phyloP scores from a whole-genome alignment of 92 coral and sea anemone species.

The Epizoanthus stellaris region DNA sequence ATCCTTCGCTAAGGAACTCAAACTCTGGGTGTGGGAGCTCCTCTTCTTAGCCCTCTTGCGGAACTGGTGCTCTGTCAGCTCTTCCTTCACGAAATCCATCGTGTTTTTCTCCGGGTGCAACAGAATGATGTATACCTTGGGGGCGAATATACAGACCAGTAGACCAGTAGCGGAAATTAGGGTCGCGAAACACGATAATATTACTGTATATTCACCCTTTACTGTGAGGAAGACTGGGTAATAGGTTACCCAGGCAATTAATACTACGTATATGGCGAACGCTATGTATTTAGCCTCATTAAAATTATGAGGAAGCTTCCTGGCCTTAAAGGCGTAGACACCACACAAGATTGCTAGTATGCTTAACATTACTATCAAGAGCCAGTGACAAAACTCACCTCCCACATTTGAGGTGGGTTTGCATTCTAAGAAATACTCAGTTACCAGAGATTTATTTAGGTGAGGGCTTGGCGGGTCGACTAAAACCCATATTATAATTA shows the following conservation, averaged over 20 bases:
- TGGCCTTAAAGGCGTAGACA: constrained; percentile 77
- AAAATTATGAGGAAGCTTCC: constrained; percentile 85
- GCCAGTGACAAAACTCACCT: constrained; percentile 70
- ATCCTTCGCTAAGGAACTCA: not conserved
- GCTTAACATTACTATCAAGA: constrained; percentile 65
- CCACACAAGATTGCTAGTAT: constrained; percentile 66
- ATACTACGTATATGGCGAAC: constrained; percentile 71
- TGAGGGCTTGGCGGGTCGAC: constrained; percentile 68
- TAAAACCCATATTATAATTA: constrained; percentile 66
- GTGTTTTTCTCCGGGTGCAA: constrained; percentile 81
- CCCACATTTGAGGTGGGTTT: constrained; percentile 40
- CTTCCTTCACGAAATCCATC: constrained; percentile 71
- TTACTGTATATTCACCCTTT: constrained; percentile 69
- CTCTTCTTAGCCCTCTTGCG: constrained; percentile 48
- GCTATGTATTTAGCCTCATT: constrained; percentile 90
- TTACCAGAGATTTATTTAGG: constrained; percentile 63
- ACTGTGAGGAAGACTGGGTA: constrained; percentile 78
- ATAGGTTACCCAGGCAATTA: constrained; percentile 79
- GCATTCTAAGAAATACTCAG: constrained; percentile 56
- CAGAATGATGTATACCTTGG: constrained; percentile 78
- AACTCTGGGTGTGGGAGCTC: constrained; percentile 2
- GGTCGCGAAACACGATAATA: constrained; percentile 73
- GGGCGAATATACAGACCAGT: constrained; percentile 77
- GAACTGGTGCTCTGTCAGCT: constrained; percentile 76
- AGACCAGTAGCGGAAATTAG: constrained; percentile 80